Percentiles rank a stretch among this genome's conserved stretches.
Conservation (phyloP, 2,888 invertebrate genomes). For the Drosophila leonis region DNA sequence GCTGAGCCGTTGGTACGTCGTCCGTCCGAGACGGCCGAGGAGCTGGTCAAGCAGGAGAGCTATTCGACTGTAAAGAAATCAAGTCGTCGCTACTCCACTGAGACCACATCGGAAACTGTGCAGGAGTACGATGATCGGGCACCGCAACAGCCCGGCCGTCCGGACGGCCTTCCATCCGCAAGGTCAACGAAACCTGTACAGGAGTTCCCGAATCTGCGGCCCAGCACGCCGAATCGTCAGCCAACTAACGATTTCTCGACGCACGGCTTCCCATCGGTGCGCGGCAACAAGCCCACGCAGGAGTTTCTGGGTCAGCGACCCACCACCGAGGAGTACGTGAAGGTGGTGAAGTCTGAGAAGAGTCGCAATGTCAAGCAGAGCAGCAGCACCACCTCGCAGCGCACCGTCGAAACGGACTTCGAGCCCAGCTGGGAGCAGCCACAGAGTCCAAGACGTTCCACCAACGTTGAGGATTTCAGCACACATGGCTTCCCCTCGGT, state of each 20-base stretch:
- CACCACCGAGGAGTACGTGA: constrained; percentile 62
- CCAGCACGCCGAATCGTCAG: constrained; percentile 46
- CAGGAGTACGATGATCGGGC: constrained; percentile 71
- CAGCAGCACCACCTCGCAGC: constrained; percentile 72
- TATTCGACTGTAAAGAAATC: constrained; percentile 83
- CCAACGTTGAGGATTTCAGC: constrained; percentile 56
- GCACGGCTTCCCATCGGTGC: constrained; percentile 81
- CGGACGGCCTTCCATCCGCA: constrained; percentile 49
- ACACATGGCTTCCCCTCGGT: constrained; percentile 78
- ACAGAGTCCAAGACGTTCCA: constrained; percentile 39
- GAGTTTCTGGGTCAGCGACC: constrained; percentile 68
- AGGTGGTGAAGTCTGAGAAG: constrained; percentile 76
- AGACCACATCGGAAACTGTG: constrained; percentile 83
- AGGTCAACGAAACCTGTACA: constrained; percentile 75
- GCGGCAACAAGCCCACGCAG: constrained; percentile 74
- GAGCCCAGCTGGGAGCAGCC: constrained; percentile 66
- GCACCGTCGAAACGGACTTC: constrained; percentile 73
- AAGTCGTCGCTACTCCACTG: constrained; percentile 82
- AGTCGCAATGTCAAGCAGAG: constrained; percentile 74
- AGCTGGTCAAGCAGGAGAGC: constrained; percentile 66
- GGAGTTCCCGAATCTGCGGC: constrained; percentile 70
- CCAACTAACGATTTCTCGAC: constrained; percentile 69
- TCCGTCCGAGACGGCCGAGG: constrained; percentile 41
- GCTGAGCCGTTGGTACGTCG: constrained; percentile 67
- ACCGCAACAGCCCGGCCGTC: constrained; percentile 13